Percentiles rank a stretch among this genome's conserved stretches.
Conservation (phyloP, 2,113 vertebrate species). For the Mesoclemmys tuberculata region DNA sequence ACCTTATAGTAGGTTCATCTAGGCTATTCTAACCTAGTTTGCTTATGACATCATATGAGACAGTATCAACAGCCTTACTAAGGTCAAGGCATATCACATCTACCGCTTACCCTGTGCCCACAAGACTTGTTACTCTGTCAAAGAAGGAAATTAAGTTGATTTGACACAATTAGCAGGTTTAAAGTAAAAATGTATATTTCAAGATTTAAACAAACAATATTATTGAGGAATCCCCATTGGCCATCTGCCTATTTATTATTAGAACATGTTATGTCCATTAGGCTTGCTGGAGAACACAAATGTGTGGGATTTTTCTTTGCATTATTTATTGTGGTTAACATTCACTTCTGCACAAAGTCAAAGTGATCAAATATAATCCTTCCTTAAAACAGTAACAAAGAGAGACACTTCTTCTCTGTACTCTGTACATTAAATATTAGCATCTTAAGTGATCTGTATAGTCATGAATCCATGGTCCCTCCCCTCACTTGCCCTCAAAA, state of each 20-base stretch:
- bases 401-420: not conserved
- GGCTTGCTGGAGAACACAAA: not conserved
- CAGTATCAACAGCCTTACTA: not conserved
- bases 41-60: not conserved
- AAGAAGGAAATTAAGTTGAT: not conserved
- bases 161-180: not conserved
- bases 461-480: not conserved
- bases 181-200: not conserved
- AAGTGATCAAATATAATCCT: not conserved
- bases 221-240: conserved; percentile 28
- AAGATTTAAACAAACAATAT: conserved; percentile 7
- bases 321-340: not conserved
- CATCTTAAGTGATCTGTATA: not conserved
- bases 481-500: not conserved
- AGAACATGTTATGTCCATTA: conserved; percentile 1
- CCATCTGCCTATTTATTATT: not conserved
- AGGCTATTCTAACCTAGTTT: not conserved
- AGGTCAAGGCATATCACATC: not conserved
- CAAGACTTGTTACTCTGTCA: not conserved
- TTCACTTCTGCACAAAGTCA: not conserved
- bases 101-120: not conserved
- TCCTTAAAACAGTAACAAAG: not conserved
- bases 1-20: not conserved
- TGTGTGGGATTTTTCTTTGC: conserved; percentile 11
- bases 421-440: not conserved